Evolutionary conservation across 53 echinoderm and acorn worm species (phyloP).

Genomic region (Temnopleurus reevesii): DNA sequence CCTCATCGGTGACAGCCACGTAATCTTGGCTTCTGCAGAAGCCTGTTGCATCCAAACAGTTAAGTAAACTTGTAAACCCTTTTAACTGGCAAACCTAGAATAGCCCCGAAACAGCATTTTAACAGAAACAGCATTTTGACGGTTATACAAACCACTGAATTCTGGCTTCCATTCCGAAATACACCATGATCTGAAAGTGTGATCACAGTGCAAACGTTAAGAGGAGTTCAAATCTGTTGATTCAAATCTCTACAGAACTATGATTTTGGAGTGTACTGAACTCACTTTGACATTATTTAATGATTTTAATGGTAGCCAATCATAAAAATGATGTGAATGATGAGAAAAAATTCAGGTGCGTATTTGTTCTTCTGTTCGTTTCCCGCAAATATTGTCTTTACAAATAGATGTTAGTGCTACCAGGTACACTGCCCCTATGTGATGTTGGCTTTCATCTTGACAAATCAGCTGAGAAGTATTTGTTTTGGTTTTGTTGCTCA

Average conservation of each 20-base stretch:
- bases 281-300: background rate
- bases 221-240: background rate
- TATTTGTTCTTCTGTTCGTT: background rate
- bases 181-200: background rate
- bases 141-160: too few relatives aligned
- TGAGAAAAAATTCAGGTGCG: background rate
- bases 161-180: too few relatives aligned
- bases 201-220: background rate
- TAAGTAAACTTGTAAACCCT: too few relatives aligned
- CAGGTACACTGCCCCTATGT: background rate
- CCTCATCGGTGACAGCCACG: too few relatives aligned
- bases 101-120: too few relatives aligned
- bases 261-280: slow-evolving; percentile 22
- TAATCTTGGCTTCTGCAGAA: too few relatives aligned
- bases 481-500: too few relatives aligned
- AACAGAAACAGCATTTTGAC: too few relatives aligned
- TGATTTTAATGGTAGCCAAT: background rate
- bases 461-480: background rate
- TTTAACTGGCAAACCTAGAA: too few relatives aligned
- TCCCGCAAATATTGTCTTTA: slow-evolving; percentile 1
- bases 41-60: too few relatives aligned
- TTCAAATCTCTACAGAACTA: background rate
- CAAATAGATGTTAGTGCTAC: slow-evolving; percentile 1
- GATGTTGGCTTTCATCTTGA: slow-evolving; percentile 32
- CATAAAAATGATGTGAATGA: background rate